Percentiles rank a stretch among this genome's conserved stretches.
These are phyloP conservation scores for Halyomorpha halys DNA, from an alignment of 1,140 invertebrate species.

Conservation along the genomic window DNA sequence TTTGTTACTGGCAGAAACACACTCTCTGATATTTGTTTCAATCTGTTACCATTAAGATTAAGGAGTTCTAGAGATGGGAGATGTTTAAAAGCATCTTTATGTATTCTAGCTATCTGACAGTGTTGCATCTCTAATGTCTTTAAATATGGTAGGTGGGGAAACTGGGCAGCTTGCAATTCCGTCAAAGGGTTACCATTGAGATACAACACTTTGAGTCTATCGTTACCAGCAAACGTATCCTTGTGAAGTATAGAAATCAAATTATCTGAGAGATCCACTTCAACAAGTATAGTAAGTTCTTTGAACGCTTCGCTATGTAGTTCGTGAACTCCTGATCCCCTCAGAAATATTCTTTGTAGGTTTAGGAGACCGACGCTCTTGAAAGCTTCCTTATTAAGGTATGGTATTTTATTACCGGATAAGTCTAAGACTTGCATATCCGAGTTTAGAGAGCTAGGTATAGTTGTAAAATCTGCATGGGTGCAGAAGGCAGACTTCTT, in stretches of 20 bases:
- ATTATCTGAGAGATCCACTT: constrained; percentile 68
- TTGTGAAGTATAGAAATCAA: constrained; percentile 53
- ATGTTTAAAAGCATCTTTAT: constrained; percentile 57
- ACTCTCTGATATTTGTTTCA: constrained; percentile 50
- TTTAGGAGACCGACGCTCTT: constrained; percentile 60
- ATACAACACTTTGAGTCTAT: constrained; percentile 59
- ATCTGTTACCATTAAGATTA: constrained; percentile 60
- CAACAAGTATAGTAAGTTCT: constrained; percentile 60
- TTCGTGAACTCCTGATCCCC: constrained; percentile 48
- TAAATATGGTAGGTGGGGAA: constrained; percentile 52
- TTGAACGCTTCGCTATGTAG: constrained; percentile 55
- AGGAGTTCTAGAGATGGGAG: constrained; percentile 59
- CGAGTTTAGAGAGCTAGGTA: constrained; percentile 55
- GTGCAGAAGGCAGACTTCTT: constrained; percentile 70
- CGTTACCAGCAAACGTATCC: constrained; percentile 53
- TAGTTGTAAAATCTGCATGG: constrained; percentile 54
- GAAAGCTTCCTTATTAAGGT: constrained; percentile 57
- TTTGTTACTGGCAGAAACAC: constrained; percentile 54
- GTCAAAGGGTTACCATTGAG: constrained; percentile 61
- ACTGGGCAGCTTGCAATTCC: constrained; percentile 55
- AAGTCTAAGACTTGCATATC: constrained; percentile 69
- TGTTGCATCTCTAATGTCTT: constrained; percentile 59
- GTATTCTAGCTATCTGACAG: constrained; percentile 54
- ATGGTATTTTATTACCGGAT: constrained; percentile 54
- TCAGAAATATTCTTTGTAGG: constrained; percentile 65